Evolutionary conservation across 2,113 vertebrate genomes (phyloP).

Genomic region (Burhinus oedicnemus): DNA sequence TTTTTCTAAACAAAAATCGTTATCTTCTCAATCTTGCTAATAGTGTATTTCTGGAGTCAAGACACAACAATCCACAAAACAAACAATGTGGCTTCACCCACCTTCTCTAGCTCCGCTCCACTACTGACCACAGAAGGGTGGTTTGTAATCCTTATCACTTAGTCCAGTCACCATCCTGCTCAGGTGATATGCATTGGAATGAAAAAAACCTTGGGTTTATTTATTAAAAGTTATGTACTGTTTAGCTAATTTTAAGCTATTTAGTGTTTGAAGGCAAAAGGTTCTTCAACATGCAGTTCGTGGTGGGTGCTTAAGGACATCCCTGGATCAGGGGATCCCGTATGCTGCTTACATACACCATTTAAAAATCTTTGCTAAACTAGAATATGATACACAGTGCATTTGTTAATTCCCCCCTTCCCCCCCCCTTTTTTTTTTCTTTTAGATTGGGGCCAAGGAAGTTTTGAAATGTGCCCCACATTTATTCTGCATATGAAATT

Average conservation of each 20-base stretch:
- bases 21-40: not conserved
- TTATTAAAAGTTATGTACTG: not conserved
- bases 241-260: not conserved
- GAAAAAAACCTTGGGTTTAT: not conserved
- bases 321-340: not conserved
- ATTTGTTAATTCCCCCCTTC: not conserved
- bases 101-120: not conserved
- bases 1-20: not conserved
- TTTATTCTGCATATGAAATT: not conserved
- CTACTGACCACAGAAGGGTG: not conserved
- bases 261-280: not conserved
- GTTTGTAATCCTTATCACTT: not conserved
- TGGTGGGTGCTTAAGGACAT: fast-evolving
- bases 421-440: not conserved
- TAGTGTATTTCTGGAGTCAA: not conserved
- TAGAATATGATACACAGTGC: not conserved
- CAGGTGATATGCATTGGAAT: not conserved
- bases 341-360: not conserved
- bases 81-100: not conserved
- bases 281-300: not conserved
- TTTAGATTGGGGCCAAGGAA: constrained; percentile 22
- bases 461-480: not conserved
- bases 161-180: not conserved
- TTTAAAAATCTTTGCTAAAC: not conserved
- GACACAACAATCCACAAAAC: not conserved